Percentiles rank a stretch among this genome's conserved stretches.
These are phyloP conservation scores for Drosophila prolongata DNA, from an alignment of 2,888 invertebrate genomes.

Conservation along the genomic window DNA sequence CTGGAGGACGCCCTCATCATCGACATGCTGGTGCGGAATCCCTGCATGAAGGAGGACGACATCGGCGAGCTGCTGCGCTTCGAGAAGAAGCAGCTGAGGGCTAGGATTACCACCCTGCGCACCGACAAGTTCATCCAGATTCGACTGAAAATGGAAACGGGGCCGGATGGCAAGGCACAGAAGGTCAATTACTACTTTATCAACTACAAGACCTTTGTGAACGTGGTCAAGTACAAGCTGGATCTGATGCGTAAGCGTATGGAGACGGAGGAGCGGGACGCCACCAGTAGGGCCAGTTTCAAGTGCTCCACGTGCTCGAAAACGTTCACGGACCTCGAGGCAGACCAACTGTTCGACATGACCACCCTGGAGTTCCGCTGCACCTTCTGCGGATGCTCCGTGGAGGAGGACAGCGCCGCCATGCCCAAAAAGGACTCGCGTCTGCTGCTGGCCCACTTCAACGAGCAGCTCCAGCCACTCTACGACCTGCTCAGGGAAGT, in stretches of 20 bases:
- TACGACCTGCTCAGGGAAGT: slow-evolving; percentile 95
- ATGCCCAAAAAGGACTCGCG: slow-evolving; percentile 97
- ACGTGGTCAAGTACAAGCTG: slow-evolving; percentile 98
- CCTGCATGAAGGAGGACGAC: slow-evolving; percentile 95
- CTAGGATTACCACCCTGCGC: slow-evolving; percentile 93
- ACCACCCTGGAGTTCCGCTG: slow-evolving; percentile 94
- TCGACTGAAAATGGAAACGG: slow-evolving; percentile 97
- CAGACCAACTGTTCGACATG: slow-evolving; percentile 95
- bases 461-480: slow-evolving; percentile 96
- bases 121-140: slow-evolving; percentile 97
- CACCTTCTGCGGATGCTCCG: slow-evolving; percentile 94
- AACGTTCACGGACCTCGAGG: slow-evolving; percentile 98
- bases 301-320: slow-evolving; percentile 96
- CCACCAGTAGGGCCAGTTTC: slow-evolving; percentile 97
- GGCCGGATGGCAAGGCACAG: slow-evolving; percentile 95
- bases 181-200: slow-evolving; percentile 99
- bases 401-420: slow-evolving; percentile 97
- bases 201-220: slow-evolving; percentile 98
- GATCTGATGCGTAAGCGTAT: slow-evolving; percentile 97
- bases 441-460: slow-evolving; percentile 89
- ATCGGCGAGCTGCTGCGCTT: slow-evolving; percentile 96
- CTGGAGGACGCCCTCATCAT: slow-evolving; percentile 97
- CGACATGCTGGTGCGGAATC: slow-evolving; percentile 97
- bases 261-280: slow-evolving; percentile 97
- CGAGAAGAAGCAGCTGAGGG: slow-evolving; percentile 96